Evolutionary conservation across 2,113 vertebrate species (phyloP), one percentile per base, ranked within the genome.

Genomic region (Ammodytes dubius): DNA sequence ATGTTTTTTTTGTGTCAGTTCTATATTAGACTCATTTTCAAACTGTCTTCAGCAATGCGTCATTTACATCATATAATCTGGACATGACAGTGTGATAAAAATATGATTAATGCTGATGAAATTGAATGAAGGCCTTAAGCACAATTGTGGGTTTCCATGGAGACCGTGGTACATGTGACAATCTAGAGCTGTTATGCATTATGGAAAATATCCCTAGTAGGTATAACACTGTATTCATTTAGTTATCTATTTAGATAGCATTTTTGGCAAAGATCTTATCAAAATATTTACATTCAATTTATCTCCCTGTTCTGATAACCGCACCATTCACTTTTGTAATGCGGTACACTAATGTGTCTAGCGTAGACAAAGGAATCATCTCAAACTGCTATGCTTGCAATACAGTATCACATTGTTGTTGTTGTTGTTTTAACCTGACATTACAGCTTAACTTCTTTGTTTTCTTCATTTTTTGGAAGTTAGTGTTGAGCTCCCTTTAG

Each of bases 71-170:
- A 52, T 27, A 5, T 6, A 10, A 27, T 63, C 14, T 43, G 4
- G 47, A 53, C 7, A 27, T 42, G 8, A 71, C 11, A 43, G 11
- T 53, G 46, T 63, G 39, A 17, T 53, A 43, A 46, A 65, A 64
- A 53, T 3, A 70, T 27, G 52, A 12, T 45, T 47, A 12, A 60
- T 49, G 45, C 10, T 72, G 9, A 19, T 12, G 27, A 39, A 67
- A 27, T 1, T 52, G 9, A 89, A 83, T 46, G 0, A 59, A 85
- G 45, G 7, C 59, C 71, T 59, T 65, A 83, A 91, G 81, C 86
- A 91, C 92, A 94, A 92, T 92, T 90, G 87, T 88, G 86, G 47
- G 91, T 96, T 95, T 92, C 53, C 63, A 52, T 94, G 93, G 93
- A 91, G 91, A 95, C 92, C 49, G 52, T 35, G 13, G 42, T 64